phyloP scores from a whole-genome alignment of 2,797 vertebrate species.

The Cynodonichthys magdalenae region DNA sequence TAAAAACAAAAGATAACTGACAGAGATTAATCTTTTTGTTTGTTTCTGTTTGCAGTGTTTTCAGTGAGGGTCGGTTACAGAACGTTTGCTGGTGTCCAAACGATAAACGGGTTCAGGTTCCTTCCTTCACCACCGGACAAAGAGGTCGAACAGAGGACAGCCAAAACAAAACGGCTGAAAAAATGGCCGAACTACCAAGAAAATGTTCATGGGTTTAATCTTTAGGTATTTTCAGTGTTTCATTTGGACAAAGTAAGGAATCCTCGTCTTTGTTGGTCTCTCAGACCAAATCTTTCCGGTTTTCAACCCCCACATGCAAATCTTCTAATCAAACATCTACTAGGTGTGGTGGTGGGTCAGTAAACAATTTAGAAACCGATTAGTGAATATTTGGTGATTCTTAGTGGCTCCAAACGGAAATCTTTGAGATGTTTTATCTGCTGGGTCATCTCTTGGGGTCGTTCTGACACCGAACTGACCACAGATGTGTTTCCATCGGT shows the following conservation, averaged over 20 bases:
- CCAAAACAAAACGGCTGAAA: too few species aligned
- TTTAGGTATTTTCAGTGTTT: too few species aligned
- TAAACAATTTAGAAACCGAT: slow-evolving; percentile 74
- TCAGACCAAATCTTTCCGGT: too few species aligned
- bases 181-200: too few species aligned
- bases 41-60: slow-evolving; percentile 39
- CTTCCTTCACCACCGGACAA: too few species aligned
- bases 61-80: slow-evolving; percentile 38
- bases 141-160: too few species aligned
- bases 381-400: slow-evolving; percentile 65
- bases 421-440: slow-evolving; percentile 68
- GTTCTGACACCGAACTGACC: slow-evolving; percentile 66
- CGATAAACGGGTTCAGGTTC: slow-evolving; percentile 24
- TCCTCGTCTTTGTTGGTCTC: too few species aligned
- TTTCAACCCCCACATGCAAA: slow-evolving; percentile 2
- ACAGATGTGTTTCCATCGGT: slow-evolving; percentile 72
- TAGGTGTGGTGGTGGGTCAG: slow-evolving; percentile 45
- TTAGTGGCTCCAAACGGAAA: slow-evolving; percentile 51
- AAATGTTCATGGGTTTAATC: too few species aligned
- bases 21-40: slow-evolving; percentile 39
- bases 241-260: too few species aligned
- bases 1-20: slow-evolving; percentile 59
- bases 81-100: slow-evolving; percentile 35
- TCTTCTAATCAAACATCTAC: slow-evolving; percentile 31
- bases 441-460: slow-evolving; percentile 68